These are phyloP conservation scores for Cyclina sinensis DNA, from an alignment of 1,140 invertebrate genomes.

Conservation along the genomic window DNA sequence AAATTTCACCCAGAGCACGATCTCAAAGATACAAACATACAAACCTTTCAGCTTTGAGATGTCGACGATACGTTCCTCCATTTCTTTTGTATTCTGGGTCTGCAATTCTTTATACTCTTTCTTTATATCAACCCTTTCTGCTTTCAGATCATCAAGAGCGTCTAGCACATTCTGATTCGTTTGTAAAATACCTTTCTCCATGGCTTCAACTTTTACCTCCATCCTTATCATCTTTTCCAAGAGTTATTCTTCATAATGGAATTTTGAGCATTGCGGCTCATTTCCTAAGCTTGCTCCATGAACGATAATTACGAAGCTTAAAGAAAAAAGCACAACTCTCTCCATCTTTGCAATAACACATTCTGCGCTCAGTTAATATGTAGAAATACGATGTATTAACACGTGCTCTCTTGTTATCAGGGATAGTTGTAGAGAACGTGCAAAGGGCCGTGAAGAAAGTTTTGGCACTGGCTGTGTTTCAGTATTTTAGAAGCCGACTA, in stretches of 20 bases:
- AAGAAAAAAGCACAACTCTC: too few relatives aligned
- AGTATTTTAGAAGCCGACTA: too few relatives aligned
- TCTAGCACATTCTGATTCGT: background rate
- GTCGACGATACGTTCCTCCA: background rate
- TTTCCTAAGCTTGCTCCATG: background rate
- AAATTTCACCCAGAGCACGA: too few relatives aligned
- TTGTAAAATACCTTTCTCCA: background rate
- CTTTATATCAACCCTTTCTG: background rate
- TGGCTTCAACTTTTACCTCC: background rate
- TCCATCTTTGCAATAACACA: too few relatives aligned
- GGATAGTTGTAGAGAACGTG: too few relatives aligned
- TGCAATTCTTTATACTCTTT: background rate
- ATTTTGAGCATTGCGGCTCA: background rate
- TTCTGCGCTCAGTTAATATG: too few relatives aligned
- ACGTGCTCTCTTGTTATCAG: too few relatives aligned
- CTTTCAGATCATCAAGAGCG: background rate
- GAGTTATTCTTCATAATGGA: background rate
- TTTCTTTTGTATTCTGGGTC: background rate
- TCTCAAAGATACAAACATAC: too few relatives aligned
- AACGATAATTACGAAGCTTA: background rate
- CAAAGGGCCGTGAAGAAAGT: too few relatives aligned
- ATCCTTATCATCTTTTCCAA: constrained; percentile 5
- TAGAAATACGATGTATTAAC: too few relatives aligned
- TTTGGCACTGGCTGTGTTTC: too few relatives aligned
- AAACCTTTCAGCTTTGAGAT: background rate